A percentile compares a stretch with the other conserved stretches of the same genome.
phyloP scores from a whole-genome alignment of 53 echinoderm and acorn worm species.

The Echinometra lucunter region DNA sequence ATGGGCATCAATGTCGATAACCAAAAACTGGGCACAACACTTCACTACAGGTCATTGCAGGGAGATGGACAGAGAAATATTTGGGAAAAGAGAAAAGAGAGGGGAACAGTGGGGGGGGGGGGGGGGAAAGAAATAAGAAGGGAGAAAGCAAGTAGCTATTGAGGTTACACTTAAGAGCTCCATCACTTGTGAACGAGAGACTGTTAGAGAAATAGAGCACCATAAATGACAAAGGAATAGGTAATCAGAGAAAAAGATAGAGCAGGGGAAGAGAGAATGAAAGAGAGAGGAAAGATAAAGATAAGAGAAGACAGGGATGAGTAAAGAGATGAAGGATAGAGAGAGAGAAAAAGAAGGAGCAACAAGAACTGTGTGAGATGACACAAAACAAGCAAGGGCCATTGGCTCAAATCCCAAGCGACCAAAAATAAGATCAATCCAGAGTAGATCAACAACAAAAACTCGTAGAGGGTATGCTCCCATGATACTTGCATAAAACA shows the following conservation, averaged over 20 bases:
- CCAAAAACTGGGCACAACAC: background rate
- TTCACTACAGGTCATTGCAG: background rate
- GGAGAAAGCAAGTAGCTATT: background rate
- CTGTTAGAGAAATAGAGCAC: constrained; percentile 8
- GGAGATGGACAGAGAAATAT: background rate
- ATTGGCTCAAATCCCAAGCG: background rate
- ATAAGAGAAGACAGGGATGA: background rate
- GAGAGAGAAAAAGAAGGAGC: background rate
- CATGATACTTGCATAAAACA: background rate
- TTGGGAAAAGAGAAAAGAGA: background rate
- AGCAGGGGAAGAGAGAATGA: background rate
- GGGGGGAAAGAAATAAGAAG: background rate
- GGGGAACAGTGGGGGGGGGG: background rate
- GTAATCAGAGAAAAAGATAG: background rate
- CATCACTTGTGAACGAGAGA: background rate
- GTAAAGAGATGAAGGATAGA: background rate
- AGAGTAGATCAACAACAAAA: background rate
- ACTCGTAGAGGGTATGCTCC: background rate
- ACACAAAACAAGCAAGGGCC: constrained; percentile 18
- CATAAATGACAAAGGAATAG: background rate
- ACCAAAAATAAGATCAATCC: background rate
- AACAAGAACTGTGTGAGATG: background rate
- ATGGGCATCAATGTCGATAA: too few relatives aligned
- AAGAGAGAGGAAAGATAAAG: background rate
- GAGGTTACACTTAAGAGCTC: background rate